These are phyloP conservation scores for Leucopsar rothschildi DNA, from an alignment of 2,113 vertebrate genomes.

Conservation along the genomic window DNA sequence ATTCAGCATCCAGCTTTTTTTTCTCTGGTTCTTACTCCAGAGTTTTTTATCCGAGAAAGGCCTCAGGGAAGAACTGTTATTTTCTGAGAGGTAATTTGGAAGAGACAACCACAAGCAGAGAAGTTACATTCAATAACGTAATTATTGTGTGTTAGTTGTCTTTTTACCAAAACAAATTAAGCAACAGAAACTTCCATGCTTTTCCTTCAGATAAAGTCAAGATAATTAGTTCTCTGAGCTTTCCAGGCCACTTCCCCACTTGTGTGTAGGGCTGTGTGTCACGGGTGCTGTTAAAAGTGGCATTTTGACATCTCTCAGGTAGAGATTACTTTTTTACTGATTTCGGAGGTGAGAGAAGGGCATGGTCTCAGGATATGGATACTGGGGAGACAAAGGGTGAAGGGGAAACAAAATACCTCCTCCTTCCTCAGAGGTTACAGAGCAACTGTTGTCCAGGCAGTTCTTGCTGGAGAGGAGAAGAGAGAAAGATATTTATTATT, in stretches of 20 bases:
- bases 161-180: neutral
- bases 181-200: neutral
- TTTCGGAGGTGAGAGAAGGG: neutral
- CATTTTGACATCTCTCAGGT: neutral
- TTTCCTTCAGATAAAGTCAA: neutral
- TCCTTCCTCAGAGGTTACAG: neutral
- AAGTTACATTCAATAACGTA: neutral
- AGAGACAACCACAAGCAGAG: neutral
- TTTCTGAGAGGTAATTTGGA: neutral
- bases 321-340: neutral
- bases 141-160: neutral
- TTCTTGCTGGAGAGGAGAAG: neutral
- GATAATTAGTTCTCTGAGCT: neutral
- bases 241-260: neutral
- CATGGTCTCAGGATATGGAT: rapidly evolving
- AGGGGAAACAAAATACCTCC: neutral
- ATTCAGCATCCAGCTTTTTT: neutral
- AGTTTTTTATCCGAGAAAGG: neutral
- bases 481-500: neutral
- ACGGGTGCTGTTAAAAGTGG: neutral
- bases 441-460: rapidly evolving
- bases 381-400: neutral
- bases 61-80: neutral
- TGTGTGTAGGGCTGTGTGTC: rapidly evolving
- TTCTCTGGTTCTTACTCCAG: neutral